phyloP scores from a whole-genome alignment of 2,888 invertebrate species.

The Phania funesta region DNA sequence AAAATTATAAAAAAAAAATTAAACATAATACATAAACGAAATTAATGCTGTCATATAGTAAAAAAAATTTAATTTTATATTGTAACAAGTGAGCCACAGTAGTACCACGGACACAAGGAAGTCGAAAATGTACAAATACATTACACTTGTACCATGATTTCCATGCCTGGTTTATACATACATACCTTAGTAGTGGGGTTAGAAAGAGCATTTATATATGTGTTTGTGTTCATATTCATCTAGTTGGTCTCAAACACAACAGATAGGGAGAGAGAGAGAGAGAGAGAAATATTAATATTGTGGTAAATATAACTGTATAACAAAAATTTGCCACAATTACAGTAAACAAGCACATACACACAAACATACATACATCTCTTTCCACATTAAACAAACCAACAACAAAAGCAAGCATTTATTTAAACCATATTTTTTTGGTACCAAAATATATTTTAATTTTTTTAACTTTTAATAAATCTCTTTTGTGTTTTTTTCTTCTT shows the following conservation, averaged over 20 bases:
- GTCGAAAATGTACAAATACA: too few species aligned
- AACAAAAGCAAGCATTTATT: slow-evolving; percentile 22
- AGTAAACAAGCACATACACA: slow-evolving; percentile 41
- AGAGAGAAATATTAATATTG: slow-evolving; percentile 64
- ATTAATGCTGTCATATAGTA: too few species aligned
- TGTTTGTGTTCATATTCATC: not conserved
- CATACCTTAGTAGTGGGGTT: not conserved
- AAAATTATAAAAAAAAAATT: too few species aligned
- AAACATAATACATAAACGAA: too few species aligned
- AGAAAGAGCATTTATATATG: not conserved
- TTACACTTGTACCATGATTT: too few species aligned
- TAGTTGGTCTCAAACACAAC: too few species aligned
- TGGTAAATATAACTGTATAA: slow-evolving; percentile 58
- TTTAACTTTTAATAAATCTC: slow-evolving; percentile 20
- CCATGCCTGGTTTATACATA: too few species aligned
- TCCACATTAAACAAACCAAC: not conserved
- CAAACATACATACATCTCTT: too few species aligned
- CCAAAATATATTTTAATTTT: not conserved
- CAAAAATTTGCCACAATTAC: slow-evolving; percentile 61
- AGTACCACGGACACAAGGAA: too few species aligned
- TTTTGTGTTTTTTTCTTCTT: slow-evolving; percentile 12
- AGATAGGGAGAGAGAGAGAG: slow-evolving; percentile 11
- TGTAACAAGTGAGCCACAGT: too few species aligned
- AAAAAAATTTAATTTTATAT: too few species aligned
- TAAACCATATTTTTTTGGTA: slow-evolving; percentile 13